Conservation (phyloP, 2,113 vertebrate genomes). For the Gallinago undulata region DNA sequence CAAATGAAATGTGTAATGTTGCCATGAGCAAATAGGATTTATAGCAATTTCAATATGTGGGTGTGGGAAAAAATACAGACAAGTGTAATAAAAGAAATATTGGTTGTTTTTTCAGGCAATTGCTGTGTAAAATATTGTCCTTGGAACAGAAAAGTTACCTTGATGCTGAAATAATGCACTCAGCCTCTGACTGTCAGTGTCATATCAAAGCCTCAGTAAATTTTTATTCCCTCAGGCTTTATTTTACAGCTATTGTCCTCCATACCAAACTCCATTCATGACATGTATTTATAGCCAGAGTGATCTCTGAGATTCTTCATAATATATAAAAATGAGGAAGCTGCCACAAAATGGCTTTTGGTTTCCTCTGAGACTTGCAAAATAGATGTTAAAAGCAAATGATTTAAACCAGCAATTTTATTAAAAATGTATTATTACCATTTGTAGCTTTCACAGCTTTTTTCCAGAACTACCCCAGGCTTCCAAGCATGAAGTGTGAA, state of each 20-base stretch:
- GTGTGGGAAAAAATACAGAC: neutral
- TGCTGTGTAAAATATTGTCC: conserved; percentile 14
- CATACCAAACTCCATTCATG: conserved; percentile 17
- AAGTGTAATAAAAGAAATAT: conserved; percentile 18
- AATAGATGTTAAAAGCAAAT: conserved; percentile 44
- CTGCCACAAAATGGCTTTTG: conserved; percentile 19
- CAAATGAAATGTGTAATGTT: neutral
- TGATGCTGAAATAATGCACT: conserved; percentile 36
- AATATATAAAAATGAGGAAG: conserved; percentile 38
- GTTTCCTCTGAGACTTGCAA: conserved; percentile 33
- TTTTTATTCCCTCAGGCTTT: conserved; percentile 37
- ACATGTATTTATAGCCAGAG: conserved; percentile 37
- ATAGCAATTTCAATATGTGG: neutral
- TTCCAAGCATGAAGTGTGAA: conserved; percentile 8
- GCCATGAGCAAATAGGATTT: conserved; percentile 1
- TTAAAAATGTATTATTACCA: conserved; percentile 38
- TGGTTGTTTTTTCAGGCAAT: neutral
- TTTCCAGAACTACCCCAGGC: neutral
- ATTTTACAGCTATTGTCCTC: conserved; percentile 41
- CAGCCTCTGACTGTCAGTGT: conserved; percentile 7
- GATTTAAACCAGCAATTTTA: conserved; percentile 45
- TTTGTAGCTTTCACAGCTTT: conserved; percentile 15
- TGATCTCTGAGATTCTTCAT: conserved; percentile 11
- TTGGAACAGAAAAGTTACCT: conserved; percentile 35
- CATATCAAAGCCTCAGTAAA: conserved; percentile 17